phyloP scores from a whole-genome alignment of 2,888 invertebrate species.

The Ernsta delagoae region DNA sequence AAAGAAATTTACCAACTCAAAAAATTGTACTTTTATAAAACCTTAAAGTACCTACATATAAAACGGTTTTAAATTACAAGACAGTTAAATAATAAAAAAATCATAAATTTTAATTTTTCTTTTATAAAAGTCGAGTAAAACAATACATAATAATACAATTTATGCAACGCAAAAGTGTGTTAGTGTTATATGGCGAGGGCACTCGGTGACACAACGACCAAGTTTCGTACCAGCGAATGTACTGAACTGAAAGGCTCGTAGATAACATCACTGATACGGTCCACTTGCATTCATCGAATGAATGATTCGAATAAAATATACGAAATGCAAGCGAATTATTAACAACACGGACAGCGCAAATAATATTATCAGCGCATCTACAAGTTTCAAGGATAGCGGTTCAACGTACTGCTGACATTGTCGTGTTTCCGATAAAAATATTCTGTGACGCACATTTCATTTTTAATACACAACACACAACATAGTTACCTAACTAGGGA shows the following conservation, averaged over 20 bases:
- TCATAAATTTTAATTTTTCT: no score
- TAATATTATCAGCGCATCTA: conserved; percentile 63
- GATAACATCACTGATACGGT: neutral
- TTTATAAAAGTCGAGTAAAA: neutral
- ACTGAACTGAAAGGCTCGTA: neutral
- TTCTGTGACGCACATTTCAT: conserved; percentile 47
- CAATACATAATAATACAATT: neutral
- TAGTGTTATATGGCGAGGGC: neutral
- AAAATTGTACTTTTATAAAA: no score
- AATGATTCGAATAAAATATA: conserved; percentile 26
- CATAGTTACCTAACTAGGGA: conserved; percentile 1
- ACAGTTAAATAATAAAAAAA: no score
- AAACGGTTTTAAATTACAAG: no score
- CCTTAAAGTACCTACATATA: no score
- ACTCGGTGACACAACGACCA: neutral
- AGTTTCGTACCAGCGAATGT: conserved; percentile 7
- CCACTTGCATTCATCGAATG: conserved; percentile 12
- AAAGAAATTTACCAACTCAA: no score
- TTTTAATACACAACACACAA: conserved; percentile 19
- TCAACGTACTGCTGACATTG: conserved; percentile 79
- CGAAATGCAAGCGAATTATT: conserved; percentile 26
- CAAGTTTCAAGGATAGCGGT: conserved; percentile 77
- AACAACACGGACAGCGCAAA: conserved; percentile 45
- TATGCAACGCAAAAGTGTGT: conserved; percentile 14
- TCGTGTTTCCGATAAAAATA: conserved; percentile 52